Conservation (phyloP, 2,888 invertebrate genomes). For the Aphelenchoides bicaudatus region DNA sequence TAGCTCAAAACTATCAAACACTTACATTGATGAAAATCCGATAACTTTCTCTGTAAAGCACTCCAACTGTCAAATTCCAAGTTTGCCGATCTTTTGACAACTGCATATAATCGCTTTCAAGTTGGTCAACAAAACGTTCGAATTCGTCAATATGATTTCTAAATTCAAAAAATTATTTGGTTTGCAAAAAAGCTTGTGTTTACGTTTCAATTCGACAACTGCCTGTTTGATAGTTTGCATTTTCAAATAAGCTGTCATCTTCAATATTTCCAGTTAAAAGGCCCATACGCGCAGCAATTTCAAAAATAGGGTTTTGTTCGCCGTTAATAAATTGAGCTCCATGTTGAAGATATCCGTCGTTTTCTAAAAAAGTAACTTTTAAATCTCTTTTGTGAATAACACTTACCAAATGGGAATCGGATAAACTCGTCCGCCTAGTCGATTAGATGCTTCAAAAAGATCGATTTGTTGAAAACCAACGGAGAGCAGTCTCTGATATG, state of each 20-base stretch:
- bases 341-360: constrained; percentile 49
- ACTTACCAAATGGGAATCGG: too few relatives aligned
- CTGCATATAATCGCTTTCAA: constrained; percentile 25
- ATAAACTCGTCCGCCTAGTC: constrained; percentile 49
- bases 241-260: constrained; percentile 24
- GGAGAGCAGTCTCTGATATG: constrained; percentile 27
- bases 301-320: constrained; percentile 46
- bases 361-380: not conserved
- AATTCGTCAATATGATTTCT: constrained; percentile 27
- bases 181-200: too few relatives aligned
- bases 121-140: constrained; percentile 19
- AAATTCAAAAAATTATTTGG: constrained; percentile 20
- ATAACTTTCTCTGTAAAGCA: constrained; percentile 26
- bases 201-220: constrained; percentile 22
- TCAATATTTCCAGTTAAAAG: constrained; percentile 32
- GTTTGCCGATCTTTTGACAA: constrained; percentile 18
- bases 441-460: constrained; percentile 42
- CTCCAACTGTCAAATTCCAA: constrained; percentile 28
- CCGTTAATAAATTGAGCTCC: constrained; percentile 57
- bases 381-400: too few relatives aligned
- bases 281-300: constrained; percentile 41
- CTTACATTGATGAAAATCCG: constrained; percentile 26
- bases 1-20: too few relatives aligned
- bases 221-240: constrained; percentile 23
- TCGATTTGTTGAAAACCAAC: constrained; percentile 28